Evolutionary conservation across 2,797 vertebrate genomes (phyloP), one percentile per base, ranked within the genome.

Genomic region (Chaenodraco wilsoni): DNA sequence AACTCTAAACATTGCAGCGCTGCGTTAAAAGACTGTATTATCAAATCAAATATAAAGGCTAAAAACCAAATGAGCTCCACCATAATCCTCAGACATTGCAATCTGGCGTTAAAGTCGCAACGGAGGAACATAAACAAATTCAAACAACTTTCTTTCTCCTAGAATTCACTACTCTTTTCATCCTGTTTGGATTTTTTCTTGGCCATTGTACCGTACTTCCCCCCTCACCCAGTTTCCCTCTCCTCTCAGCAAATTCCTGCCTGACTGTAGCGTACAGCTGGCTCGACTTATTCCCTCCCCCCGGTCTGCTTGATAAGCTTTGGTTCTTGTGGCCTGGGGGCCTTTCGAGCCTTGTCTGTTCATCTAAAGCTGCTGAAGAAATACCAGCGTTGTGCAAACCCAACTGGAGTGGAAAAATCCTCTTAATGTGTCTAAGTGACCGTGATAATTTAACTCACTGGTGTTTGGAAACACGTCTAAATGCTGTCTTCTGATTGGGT

Each of bases 171-270:
- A 43, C 58, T 62, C 9, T 3, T 44, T 52, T 23, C 56, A 45
- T 60, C 61, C 43, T 16, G 37, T 65, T 68, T 72, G 40, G 13
- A 58, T 49, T 72, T 31, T 49, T 41, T 44, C 40, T 46, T 17
- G 37, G 17, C 37, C 43, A 44, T 69, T 61, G 16, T 23, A 27
- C 51, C 6, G 5, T 12, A 41, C 49, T 15, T 54, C 65, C 66
- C 54, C 59, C 48, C 27, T 81, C 41, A 54, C 56, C 51, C 60
- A 52, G 61, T 78, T 77, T 65, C 69, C 27, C 8, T 79, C 61
- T 71, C 52, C 56, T 75, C 74, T 88, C 79, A 84, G 76, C 70
- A 85, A 86, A 91, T 90, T 92, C 88, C 88, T 78, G 56, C 74
- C 65, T 79, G 61, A 84, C 84, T 87, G 82, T 69, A 81, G 70